Percentiles rank a stretch among this genome's conserved stretches.
phyloP scores from a whole-genome alignment of 2,888 invertebrate species.

The Pachliopta kotzebuea region DNA sequence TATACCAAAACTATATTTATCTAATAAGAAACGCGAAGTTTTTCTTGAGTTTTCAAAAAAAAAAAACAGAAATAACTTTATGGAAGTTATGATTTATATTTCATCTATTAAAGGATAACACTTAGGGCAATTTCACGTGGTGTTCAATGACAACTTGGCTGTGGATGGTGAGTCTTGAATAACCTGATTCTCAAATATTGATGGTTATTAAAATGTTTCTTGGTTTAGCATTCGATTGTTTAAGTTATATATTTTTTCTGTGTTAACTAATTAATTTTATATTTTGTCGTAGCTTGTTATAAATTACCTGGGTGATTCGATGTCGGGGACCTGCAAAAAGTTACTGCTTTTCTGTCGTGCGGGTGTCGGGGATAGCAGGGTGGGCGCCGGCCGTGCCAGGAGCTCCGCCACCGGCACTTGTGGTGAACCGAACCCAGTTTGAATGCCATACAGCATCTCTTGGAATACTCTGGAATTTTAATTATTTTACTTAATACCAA shows the following conservation, averaged over 20 bases:
- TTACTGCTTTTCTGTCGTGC: constrained; percentile 93
- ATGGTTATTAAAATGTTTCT: too few species aligned
- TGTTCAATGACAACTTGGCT: too few species aligned
- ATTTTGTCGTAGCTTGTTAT: not conserved
- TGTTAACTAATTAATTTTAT: not conserved
- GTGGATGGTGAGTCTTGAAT: too few species aligned
- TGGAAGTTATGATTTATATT: too few species aligned
- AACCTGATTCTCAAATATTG: too few species aligned
- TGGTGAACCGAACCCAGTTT: constrained; percentile 95
- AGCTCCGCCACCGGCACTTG: constrained; percentile 96
- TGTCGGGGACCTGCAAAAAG: constrained; percentile 94
- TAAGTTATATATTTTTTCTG: not conserved
- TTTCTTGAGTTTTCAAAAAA: too few species aligned
- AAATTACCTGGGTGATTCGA: constrained; percentile 86
- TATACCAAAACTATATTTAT: too few species aligned
- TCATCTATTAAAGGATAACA: too few species aligned
- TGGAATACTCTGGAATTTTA: constrained; percentile 85
- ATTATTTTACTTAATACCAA: too few species aligned
- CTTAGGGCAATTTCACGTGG: too few species aligned
- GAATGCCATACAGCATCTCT: constrained; percentile 97
- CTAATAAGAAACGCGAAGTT: too few species aligned
- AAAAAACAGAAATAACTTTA: too few species aligned
- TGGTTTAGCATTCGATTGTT: not conserved
- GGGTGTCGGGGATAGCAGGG: constrained; percentile 91
- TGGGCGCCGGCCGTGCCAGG: constrained; percentile 91